Evolutionary conservation across 2,797 vertebrate genomes (phyloP), one percentile per base, ranked within the genome.

Genomic region (Spondyliosoma cantharus): DNA sequence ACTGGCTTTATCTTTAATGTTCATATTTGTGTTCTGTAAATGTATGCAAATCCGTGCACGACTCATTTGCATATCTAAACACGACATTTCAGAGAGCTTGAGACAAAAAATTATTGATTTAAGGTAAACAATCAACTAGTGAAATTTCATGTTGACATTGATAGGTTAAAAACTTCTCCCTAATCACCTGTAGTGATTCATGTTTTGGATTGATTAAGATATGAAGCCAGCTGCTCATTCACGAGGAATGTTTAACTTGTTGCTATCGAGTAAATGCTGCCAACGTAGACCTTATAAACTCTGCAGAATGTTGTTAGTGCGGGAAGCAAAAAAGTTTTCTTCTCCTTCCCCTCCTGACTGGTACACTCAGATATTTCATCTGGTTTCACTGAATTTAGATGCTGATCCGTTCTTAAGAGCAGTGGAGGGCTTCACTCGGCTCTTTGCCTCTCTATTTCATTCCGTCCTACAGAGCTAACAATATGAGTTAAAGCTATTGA

Each of bases 401-500:
- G 48, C 53, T 37, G 6, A 73, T 63, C 25, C 54, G 42, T 52
- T 80, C 29, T 61, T 52, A 59, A 69, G 32, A 9, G 53, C 2
- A 62, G 29, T 48, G 19, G 25, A 46, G 17, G 29, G 48, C 63
- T 76, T 76, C 56, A 62, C 50, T 71, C 65, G 46, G 56, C 46
- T 67, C 57, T 27, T 27, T 71, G 2, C n/a, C 54, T 69, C 59
- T 67, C 73, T 76, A 64, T 82, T 80, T 81, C 24, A 78, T 76
- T 78, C 57, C 72, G 53, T 65, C 68, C 56, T 27, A 9, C 42
- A 73, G 57, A 67, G 63, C 63, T 64, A 84, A 84, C 56, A 76
- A 37, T 80, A 72, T 81, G 71, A 82, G 25, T 75, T 80, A 79
- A 80, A 75, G 56, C 71, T 76, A 84, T 82, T 81, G 74, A 87